Evolutionary conservation across 1,140 invertebrate genomes (phyloP).

Genomic region (Colletes latitarsis): DNA sequence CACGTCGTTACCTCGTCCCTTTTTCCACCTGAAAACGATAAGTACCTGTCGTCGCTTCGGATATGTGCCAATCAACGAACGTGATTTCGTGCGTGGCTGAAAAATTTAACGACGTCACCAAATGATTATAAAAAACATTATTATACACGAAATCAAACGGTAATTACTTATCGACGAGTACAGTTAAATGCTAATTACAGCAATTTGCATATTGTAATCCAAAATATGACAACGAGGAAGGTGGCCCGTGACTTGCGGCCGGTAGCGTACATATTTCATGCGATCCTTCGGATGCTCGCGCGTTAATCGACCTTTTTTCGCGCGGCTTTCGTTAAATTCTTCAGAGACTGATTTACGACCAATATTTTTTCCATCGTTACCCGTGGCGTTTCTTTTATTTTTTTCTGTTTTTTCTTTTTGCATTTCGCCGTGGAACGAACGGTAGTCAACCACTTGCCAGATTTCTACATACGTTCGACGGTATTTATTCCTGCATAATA

Average conservation of each 20-base stretch:
- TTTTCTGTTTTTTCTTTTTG: background rate
- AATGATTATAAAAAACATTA: slow-evolving; percentile 4
- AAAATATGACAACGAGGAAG: background rate
- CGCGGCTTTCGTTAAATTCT: slow-evolving; percentile 41
- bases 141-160: slow-evolving; percentile 4
- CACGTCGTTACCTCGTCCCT: too few relatives aligned
- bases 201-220: background rate
- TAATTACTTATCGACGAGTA: background rate
- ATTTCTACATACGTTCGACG: slow-evolving; percentile 26
- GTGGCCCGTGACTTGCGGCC: background rate
- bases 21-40: too few relatives aligned
- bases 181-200: slow-evolving; percentile 1
- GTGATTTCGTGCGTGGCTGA: too few relatives aligned
- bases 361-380: slow-evolving; percentile 16
- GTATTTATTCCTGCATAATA: slow-evolving; percentile 54
- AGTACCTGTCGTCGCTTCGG: too few relatives aligned
- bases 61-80: too few relatives aligned
- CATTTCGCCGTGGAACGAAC: background rate
- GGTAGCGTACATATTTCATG: slow-evolving; percentile 21
- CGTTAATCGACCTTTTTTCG: slow-evolving; percentile 38
- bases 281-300: slow-evolving; percentile 1
- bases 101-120: background rate
- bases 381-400: background rate
- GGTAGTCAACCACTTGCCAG: slow-evolving; percentile 20
- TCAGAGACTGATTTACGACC: slow-evolving; percentile 35